phyloP scores from a whole-genome alignment of 2,888 invertebrate species.

The Philereme transversata region DNA sequence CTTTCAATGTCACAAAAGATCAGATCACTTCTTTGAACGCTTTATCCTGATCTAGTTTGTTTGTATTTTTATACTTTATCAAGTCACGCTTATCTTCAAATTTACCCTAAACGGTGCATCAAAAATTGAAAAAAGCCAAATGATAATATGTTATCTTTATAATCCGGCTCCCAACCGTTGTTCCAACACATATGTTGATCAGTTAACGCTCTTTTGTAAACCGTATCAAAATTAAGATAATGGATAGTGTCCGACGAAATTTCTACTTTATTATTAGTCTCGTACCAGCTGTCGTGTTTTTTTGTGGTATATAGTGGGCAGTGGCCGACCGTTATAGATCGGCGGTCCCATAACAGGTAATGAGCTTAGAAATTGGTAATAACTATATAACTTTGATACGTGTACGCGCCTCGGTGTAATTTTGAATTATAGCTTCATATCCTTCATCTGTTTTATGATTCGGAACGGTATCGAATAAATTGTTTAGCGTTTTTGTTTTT shows the following conservation, averaged over 20 bases:
- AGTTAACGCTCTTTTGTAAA: slow-evolving; percentile 79
- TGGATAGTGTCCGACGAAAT: slow-evolving; percentile 75
- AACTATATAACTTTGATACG: slow-evolving; percentile 68
- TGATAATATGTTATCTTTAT: slow-evolving; percentile 51
- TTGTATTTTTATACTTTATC: slow-evolving; percentile 23
- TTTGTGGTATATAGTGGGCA: slow-evolving; percentile 61
- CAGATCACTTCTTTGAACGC: slow-evolving; percentile 8
- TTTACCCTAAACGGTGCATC: slow-evolving; percentile 35
- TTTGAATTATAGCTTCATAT: slow-evolving; percentile 65
- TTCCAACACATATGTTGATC: slow-evolving; percentile 68
- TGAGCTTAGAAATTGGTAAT: slow-evolving; percentile 77
- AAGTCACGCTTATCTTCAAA: slow-evolving; percentile 28
- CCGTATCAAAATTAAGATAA: slow-evolving; percentile 82
- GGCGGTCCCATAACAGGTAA: slow-evolving; percentile 74
- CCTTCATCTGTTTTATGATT: slow-evolving; percentile 53
- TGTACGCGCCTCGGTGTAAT: slow-evolving; percentile 59
- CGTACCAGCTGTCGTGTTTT: slow-evolving; percentile 71
- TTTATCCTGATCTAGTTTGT: slow-evolving; percentile 20
- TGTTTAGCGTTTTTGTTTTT: slow-evolving; percentile 33
- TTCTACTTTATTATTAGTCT: slow-evolving; percentile 73
- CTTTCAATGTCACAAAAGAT: slow-evolving; percentile 27
- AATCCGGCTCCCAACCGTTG: slow-evolving; percentile 47
- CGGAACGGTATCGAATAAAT: slow-evolving; percentile 47
- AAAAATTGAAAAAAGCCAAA: slow-evolving; percentile 33
- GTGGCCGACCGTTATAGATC: slow-evolving; percentile 70